Percentiles rank a stretch among this genome's conserved stretches.
Conservation (phyloP, 2,888 invertebrate species). For the Mesorhabditis belari region DNA sequence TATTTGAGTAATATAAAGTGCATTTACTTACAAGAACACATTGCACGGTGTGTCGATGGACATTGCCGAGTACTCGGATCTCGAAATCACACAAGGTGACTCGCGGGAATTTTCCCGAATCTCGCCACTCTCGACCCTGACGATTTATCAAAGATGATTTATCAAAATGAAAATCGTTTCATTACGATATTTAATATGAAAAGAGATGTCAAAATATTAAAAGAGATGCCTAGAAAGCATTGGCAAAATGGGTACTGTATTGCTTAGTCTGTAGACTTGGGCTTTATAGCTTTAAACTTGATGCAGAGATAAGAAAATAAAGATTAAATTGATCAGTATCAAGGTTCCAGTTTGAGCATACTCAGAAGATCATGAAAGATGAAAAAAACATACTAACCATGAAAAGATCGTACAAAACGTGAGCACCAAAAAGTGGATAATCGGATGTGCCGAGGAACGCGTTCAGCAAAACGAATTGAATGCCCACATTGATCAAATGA, state of each 20-base stretch:
- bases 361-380: too few relatives aligned
- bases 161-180: neutral
- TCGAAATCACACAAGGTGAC: slow-evolving; percentile 55
- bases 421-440: slow-evolving; percentile 55
- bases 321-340: too few relatives aligned
- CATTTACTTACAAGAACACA: slow-evolving; percentile 45
- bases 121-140: slow-evolving; percentile 51
- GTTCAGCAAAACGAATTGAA: slow-evolving; percentile 56
- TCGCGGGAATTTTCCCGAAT: slow-evolving; percentile 54
- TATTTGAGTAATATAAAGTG: slow-evolving; percentile 11
- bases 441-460: slow-evolving; percentile 55
- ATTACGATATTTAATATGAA: neutral
- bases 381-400: too few relatives aligned
- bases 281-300: too few relatives aligned
- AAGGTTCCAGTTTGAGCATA: too few relatives aligned
- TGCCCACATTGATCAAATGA: slow-evolving; percentile 42
- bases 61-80: slow-evolving; percentile 53
- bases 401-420: slow-evolving; percentile 56
- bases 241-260: neutral
- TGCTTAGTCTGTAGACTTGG: neutral
- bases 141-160: slow-evolving; percentile 1
- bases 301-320: too few relatives aligned
- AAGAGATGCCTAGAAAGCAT: neutral
- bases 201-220: neutral
- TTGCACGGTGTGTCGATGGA: slow-evolving; percentile 50